Evolutionary conservation across 2,888 invertebrate species (phyloP).

Genomic region (Andrena haemorrhoa): DNA sequence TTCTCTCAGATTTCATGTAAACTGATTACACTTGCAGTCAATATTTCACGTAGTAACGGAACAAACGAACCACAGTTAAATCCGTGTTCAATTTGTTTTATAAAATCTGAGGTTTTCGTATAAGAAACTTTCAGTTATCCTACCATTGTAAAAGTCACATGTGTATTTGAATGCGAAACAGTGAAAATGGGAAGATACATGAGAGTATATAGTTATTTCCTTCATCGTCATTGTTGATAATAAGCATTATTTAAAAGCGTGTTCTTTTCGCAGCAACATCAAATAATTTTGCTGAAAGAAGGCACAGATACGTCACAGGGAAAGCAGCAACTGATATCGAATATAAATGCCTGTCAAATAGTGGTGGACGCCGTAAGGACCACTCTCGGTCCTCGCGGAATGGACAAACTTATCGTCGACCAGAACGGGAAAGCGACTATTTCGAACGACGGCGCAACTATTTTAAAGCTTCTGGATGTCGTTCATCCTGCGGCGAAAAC

Average conservation of each 20-base stretch:
- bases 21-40: neutral
- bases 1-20: neutral
- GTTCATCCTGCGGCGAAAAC: conserved; percentile 99
- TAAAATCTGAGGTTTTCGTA: conserved; percentile 15
- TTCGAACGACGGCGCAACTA: conserved; percentile 99
- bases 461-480: conserved; percentile 98
- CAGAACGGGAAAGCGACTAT: conserved; percentile 96
- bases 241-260: conserved; percentile 1
- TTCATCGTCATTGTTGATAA: conserved; percentile 5
- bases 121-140: neutral
- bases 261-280: conserved; percentile 92
- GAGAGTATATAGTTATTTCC: conserved; percentile 62
- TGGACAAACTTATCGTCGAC: conserved; percentile 99
- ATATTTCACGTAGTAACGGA: conserved; percentile 43
- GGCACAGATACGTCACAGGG: conserved; percentile 99
- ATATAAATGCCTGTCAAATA: conserved; percentile 98
- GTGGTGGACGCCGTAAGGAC: conserved; percentile 99
- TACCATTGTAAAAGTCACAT: conserved; percentile 10
- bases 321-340: conserved; percentile 97
- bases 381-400: conserved; percentile 98
- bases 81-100: conserved; percentile 52
- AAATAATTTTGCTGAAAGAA: conserved; percentile 98
- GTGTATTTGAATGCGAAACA: conserved; percentile 21
- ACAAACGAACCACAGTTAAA: conserved; percentile 22
- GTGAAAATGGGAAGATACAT: conserved; percentile 71